These are phyloP conservation scores for Nyctibius grandis DNA, from an alignment of 2,797 vertebrate species.

Conservation along the genomic window DNA sequence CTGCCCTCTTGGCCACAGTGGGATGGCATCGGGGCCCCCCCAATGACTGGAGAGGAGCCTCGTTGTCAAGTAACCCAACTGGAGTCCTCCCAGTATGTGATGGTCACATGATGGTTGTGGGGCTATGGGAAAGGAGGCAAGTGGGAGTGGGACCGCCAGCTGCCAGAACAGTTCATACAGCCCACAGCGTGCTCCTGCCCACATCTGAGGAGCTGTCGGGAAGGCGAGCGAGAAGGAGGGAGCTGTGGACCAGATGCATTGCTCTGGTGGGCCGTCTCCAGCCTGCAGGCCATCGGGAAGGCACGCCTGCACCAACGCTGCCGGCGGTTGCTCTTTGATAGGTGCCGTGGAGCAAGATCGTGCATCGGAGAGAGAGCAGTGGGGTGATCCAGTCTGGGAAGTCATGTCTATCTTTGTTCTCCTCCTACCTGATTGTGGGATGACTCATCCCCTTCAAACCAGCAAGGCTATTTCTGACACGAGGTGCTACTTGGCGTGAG, in stretches of 20 bases:
- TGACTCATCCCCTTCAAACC: constrained; percentile 61
- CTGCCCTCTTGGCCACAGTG: fast-evolving
- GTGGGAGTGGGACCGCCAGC: background rate
- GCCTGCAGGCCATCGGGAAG: constrained; percentile 23
- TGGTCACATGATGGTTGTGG: background rate
- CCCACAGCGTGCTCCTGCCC: constrained; percentile 55
- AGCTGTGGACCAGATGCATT: constrained; percentile 18
- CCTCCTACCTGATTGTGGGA: constrained; percentile 58
- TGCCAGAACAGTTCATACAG: constrained; percentile 27
- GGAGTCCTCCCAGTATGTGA: background rate
- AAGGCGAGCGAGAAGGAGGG: constrained; percentile 14
- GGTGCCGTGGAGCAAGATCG: background rate
- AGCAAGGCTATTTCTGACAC: constrained; percentile 55
- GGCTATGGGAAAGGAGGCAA: constrained; percentile 1
- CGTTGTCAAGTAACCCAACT: background rate
- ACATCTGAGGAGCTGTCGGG: constrained; percentile 57
- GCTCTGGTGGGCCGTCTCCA: constrained; percentile 39
- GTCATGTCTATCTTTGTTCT: constrained; percentile 60
- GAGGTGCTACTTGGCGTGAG: constrained; percentile 62
- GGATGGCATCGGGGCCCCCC: background rate
- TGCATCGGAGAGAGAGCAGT: background rate
- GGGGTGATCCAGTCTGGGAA: constrained; percentile 52
- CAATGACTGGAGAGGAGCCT: background rate
- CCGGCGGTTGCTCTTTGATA: constrained; percentile 48
- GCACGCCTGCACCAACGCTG: constrained; percentile 21